Conservation (phyloP, 2,888 invertebrate species). For the Desoria tigrina region DNA sequence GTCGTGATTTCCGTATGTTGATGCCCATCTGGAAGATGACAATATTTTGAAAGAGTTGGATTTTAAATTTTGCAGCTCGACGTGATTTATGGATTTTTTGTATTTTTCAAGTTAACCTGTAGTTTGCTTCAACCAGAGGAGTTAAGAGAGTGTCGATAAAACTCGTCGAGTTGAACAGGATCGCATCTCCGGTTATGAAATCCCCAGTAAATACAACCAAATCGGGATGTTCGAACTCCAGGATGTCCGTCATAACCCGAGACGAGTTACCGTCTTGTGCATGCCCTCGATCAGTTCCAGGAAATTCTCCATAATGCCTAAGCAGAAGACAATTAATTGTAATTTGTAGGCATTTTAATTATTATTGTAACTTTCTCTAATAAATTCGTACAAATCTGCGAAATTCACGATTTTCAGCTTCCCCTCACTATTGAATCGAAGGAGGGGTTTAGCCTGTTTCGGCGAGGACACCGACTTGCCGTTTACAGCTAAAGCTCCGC, state of each 20-base stretch:
- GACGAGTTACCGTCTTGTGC: slow-evolving; percentile 33
- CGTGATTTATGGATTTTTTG: background rate
- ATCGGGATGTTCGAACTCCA: slow-evolving; percentile 26
- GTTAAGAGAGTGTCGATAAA: slow-evolving; percentile 23
- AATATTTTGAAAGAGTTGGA: background rate
- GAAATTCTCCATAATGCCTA: slow-evolving; percentile 38
- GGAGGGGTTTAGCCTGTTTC: slow-evolving; percentile 15
- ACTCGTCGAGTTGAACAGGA: slow-evolving; percentile 23
- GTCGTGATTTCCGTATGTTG: slow-evolving; percentile 37
- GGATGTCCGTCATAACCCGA: slow-evolving; percentile 25
- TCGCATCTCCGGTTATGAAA: slow-evolving; percentile 29
- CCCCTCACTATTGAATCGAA: slow-evolving; percentile 31
- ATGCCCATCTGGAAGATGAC: slow-evolving; percentile 26
- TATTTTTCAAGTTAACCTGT: slow-evolving; percentile 18
- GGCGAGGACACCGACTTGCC: no score
- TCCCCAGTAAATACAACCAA: slow-evolving; percentile 38
- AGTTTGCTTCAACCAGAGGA: slow-evolving; percentile 14
- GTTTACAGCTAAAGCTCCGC: no score
- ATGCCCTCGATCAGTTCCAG: slow-evolving; percentile 24
- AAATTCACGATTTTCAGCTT: slow-evolving; percentile 33
- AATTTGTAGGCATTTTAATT: no score
- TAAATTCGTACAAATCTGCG: slow-evolving; percentile 35
- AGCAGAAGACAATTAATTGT: no score
- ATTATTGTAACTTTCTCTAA: background rate
- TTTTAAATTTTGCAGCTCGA: background rate